phyloP scores from a whole-genome alignment of 2,888 invertebrate species.

The Lypha dubia region DNA sequence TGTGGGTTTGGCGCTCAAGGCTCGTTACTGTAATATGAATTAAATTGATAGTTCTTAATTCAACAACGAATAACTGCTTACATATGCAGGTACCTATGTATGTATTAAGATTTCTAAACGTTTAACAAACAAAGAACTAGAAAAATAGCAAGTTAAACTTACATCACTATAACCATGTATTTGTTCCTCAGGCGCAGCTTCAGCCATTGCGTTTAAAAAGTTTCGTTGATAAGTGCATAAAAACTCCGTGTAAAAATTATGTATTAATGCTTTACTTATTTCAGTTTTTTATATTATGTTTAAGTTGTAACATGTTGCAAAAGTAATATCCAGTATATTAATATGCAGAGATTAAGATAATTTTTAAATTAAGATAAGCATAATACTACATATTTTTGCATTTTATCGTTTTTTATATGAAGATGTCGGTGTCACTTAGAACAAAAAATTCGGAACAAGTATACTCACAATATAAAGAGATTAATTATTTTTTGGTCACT shows the following conservation, averaged over 20 bases:
- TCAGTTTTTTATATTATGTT: background rate
- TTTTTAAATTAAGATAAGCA: conserved; percentile 37
- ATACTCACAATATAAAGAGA: conserved; percentile 1
- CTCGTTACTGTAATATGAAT: background rate
- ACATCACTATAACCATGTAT: conserved; percentile 81
- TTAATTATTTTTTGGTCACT: conserved; percentile 26
- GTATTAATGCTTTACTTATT: background rate
- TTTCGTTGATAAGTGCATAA: conserved; percentile 3
- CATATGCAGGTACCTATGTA: too few relatives aligned
- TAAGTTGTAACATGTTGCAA: conserved; percentile 19
- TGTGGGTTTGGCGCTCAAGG: background rate
- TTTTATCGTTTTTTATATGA: conserved; percentile 16
- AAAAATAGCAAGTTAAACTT: conserved; percentile 74
- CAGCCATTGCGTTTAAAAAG: conserved; percentile 75
- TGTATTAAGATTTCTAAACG: background rate
- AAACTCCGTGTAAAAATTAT: background rate
- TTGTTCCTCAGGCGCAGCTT: conserved; percentile 78
- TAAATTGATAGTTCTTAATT: background rate
- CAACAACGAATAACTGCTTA: background rate
- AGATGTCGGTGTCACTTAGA: background rate
- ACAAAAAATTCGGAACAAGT: background rate
- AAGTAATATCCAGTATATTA: conserved; percentile 4
- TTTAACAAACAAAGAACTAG: background rate
- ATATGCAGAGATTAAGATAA: conserved; percentile 19
- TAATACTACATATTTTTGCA: conserved; percentile 15